These are phyloP conservation scores for Hermaeophaga mercurialis DNA, from an alignment of 2,888 invertebrate species.

Conservation along the genomic window DNA sequence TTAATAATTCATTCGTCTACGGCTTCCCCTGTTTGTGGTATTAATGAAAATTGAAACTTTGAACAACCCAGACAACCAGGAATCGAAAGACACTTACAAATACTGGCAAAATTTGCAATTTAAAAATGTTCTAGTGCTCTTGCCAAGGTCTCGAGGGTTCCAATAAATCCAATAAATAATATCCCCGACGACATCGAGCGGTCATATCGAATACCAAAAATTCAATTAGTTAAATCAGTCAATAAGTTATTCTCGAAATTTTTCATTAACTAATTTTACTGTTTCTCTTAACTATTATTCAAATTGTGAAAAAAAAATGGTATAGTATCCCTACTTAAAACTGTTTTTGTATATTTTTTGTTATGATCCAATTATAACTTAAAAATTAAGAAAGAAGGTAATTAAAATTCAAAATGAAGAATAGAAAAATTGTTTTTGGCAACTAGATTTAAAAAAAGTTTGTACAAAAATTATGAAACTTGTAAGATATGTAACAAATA, in stretches of 20 bases:
- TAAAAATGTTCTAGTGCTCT: slow-evolving; percentile 15
- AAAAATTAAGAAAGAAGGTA: too few relatives aligned
- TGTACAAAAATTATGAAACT: too few relatives aligned
- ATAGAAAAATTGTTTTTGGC: too few relatives aligned
- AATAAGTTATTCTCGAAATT: slow-evolving; percentile 12
- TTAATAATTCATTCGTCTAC: background rate
- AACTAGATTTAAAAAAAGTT: too few relatives aligned
- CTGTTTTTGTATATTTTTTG: too few relatives aligned
- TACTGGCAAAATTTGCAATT: slow-evolving; percentile 15
- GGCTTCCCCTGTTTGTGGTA: background rate
- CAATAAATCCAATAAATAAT: slow-evolving; percentile 14
- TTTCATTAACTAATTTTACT: too few relatives aligned
- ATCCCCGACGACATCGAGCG: slow-evolving; percentile 21
- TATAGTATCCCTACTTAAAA: too few relatives aligned
- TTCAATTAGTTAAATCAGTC: slow-evolving; percentile 30
- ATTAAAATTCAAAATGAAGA: too few relatives aligned
- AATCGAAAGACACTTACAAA: slow-evolving; percentile 13
- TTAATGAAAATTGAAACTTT: slow-evolving; percentile 30
- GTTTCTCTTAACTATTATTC: too few relatives aligned
- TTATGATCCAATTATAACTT: too few relatives aligned
- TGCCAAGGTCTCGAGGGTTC: slow-evolving; percentile 14
- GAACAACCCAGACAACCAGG: slow-evolving; percentile 16
- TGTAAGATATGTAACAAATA: too few relatives aligned
- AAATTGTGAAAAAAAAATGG: too few relatives aligned
- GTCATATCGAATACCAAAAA: slow-evolving; percentile 27